Conservation (phyloP, 2,113 vertebrate genomes). For the Prionailurus viverrinus region DNA sequence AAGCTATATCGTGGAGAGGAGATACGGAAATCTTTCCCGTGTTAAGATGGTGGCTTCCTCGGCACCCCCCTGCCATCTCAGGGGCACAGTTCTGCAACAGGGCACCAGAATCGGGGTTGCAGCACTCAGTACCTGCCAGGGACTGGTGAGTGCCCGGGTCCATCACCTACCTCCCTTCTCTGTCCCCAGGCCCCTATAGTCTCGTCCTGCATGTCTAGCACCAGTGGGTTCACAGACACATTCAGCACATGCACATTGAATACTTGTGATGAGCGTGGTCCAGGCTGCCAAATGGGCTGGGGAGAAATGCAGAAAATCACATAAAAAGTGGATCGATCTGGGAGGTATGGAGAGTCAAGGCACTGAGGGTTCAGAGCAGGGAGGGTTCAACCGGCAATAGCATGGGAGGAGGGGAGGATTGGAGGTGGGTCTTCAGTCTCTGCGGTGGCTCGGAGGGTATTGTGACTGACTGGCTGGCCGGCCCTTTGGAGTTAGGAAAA, state of each 20-base stretch:
- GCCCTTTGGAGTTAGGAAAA: not conserved
- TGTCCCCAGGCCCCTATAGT: too few relatives aligned
- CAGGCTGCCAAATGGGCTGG: not conserved
- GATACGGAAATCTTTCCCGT: conserved; percentile 87
- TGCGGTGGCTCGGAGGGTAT: not conserved
- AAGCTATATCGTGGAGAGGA: conserved; percentile 92
- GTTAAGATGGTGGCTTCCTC: conserved; percentile 80
- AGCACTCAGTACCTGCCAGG: conserved; percentile 93
- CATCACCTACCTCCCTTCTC: not conserved
- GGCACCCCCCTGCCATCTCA: conserved; percentile 90
- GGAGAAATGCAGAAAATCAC: not conserved
- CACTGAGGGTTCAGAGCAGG: not conserved
- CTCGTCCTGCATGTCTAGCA: not conserved
- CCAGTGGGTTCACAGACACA: not conserved
- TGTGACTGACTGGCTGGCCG: not conserved
- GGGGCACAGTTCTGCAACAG: conserved; percentile 88
- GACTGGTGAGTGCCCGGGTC: conserved; percentile 92
- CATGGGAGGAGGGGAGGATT: too few relatives aligned
- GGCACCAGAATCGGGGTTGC: conserved; percentile 85
- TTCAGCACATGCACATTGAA: accelerated
- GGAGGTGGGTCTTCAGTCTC: not conserved
- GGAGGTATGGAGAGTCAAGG: not conserved
- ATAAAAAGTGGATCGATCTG: not conserved
- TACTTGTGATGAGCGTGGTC: not conserved
- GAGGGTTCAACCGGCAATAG: not conserved